A percentile compares a stretch with the other conserved stretches of the same genome.
Evolutionary conservation across 1,140 invertebrate species (phyloP).

Genomic region (Panulirus ornatus): DNA sequence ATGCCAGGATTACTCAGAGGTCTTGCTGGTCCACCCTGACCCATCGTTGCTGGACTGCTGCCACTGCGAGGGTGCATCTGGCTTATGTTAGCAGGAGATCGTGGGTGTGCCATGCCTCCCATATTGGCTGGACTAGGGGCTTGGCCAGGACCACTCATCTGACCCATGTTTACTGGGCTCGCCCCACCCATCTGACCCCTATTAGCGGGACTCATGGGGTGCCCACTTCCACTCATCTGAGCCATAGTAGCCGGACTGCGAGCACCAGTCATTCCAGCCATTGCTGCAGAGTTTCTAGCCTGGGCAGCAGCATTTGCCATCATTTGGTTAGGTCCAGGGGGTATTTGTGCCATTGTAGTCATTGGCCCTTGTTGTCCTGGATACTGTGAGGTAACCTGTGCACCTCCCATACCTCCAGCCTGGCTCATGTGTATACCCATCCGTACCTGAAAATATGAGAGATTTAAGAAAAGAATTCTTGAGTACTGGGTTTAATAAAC

Average conservation of each 20-base stretch:
- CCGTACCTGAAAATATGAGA: constrained; percentile 64
- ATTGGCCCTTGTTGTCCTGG: constrained; percentile 70
- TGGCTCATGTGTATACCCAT: constrained; percentile 75
- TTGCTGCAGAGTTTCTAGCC: constrained; percentile 64
- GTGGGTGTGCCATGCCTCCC: constrained; percentile 69
- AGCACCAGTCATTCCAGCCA: constrained; percentile 69
- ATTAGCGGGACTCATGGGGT: constrained; percentile 74
- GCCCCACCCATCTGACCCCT: constrained; percentile 73
- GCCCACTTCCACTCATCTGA: constrained; percentile 71
- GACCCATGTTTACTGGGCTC: constrained; percentile 73
- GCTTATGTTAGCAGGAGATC: constrained; percentile 70
- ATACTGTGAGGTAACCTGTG: constrained; percentile 72
- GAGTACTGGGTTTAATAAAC: too few relatives aligned
- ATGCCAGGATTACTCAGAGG: constrained; percentile 73
- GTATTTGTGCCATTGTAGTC: constrained; percentile 69
- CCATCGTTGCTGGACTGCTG: constrained; percentile 72
- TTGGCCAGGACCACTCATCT: constrained; percentile 72
- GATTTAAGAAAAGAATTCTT: too few relatives aligned
- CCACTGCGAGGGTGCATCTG: constrained; percentile 70
- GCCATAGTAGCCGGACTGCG: constrained; percentile 71
- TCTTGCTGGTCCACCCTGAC: constrained; percentile 71
- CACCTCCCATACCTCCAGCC: constrained; percentile 73
- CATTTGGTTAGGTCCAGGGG: constrained; percentile 68
- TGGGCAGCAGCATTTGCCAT: constrained; percentile 63
- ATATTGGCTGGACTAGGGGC: constrained; percentile 73